Percentiles rank a stretch among this genome's conserved stretches.
Evolutionary conservation across 2,888 invertebrate species (phyloP).

Genomic region (Yponomeuta plumbellus): DNA sequence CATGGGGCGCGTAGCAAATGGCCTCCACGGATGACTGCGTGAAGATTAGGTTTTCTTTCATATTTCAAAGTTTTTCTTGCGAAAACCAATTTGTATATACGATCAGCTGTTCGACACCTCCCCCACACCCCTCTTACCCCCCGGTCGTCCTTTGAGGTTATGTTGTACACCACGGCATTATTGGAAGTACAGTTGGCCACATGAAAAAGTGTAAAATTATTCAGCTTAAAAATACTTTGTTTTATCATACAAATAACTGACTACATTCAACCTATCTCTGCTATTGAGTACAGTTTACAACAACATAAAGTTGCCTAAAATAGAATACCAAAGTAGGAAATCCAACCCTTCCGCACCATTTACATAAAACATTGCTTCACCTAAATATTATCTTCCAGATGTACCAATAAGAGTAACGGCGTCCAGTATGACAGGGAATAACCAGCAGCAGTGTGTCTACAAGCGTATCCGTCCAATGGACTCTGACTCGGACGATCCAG

Average conservation of each 20-base stretch:
- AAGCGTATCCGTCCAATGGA: constrained; percentile 62
- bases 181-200: not conserved
- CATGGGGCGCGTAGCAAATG: not conserved
- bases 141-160: constrained; percentile 5
- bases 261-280: not conserved
- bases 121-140: constrained; percentile 17
- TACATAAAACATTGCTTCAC: too few species aligned
- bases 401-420: constrained; percentile 7
- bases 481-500: constrained; percentile 73
- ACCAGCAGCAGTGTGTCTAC: constrained; percentile 19
- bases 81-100: constrained; percentile 6
- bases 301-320: not conserved
- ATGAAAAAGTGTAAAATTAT: not conserved
- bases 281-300: not conserved
- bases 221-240: not conserved
- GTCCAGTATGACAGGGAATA: not conserved
- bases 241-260: not conserved
- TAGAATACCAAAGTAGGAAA: too few species aligned
- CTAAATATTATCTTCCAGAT: not conserved
- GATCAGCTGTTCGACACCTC: constrained; percentile 18
- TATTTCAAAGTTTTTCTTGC: constrained; percentile 4
- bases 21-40: not conserved
- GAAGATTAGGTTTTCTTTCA: not conserved
- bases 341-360: too few species aligned
- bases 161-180: not conserved